phyloP scores from a whole-genome alignment of 1,140 invertebrate species.

The Leptinotarsa undecemlineata region DNA sequence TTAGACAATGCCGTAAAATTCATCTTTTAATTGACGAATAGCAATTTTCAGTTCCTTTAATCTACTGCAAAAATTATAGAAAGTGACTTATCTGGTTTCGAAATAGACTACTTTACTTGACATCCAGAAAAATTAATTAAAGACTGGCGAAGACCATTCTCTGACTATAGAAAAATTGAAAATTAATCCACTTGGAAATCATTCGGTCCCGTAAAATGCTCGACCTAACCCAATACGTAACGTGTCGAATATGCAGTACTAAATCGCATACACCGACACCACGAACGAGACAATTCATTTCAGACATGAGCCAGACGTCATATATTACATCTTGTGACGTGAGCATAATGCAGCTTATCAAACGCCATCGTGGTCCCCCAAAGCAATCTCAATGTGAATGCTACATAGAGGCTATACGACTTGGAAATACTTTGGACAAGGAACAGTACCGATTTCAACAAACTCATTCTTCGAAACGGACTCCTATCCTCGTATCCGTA shows the following conservation, averaged over 20 bases:
- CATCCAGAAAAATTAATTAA: too few relatives aligned
- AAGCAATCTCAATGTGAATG: neutral
- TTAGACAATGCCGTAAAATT: too few relatives aligned
- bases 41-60: too few relatives aligned
- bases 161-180: too few relatives aligned
- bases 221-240: constrained; percentile 2
- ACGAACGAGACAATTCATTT: neutral
- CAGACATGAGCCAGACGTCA: neutral
- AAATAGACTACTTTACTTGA: too few relatives aligned
- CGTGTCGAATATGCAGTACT: neutral
- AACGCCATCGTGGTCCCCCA: constrained; percentile 4
- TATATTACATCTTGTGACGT: constrained; percentile 2
- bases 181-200: too few relatives aligned
- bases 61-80: too few relatives aligned
- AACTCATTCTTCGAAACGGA: neutral
- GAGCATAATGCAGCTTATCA: neutral
- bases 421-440: too few relatives aligned
- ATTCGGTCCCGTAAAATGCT: neutral
- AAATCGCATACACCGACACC: neutral
- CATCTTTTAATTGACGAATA: too few relatives aligned
- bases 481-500: neutral
- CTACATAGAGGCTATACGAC: neutral
- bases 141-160: too few relatives aligned
- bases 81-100: too few relatives aligned
- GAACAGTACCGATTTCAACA: too few relatives aligned